Evolutionary conservation across 1,140 invertebrate genomes (phyloP).

Genomic region (Hylyphantes graminicola): DNA sequence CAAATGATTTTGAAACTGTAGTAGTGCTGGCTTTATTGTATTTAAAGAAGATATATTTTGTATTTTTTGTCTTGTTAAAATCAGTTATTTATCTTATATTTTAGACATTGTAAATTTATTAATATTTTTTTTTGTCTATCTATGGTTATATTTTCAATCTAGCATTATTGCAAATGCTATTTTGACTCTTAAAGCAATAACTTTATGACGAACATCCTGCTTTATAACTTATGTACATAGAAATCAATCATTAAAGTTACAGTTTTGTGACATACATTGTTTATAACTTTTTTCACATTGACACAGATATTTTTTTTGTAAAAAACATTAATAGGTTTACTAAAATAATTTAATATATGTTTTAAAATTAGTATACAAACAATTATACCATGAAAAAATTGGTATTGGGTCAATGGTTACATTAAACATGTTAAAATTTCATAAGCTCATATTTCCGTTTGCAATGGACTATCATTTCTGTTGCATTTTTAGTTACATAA

Average conservation of each 20-base stretch:
- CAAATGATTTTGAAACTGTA: constrained; percentile 2
- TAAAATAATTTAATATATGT: too few relatives aligned
- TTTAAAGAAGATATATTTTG: constrained; percentile 27
- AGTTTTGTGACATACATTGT: constrained; percentile 1
- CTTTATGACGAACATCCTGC: neutral
- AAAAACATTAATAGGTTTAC: too few relatives aligned
- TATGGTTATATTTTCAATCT: constrained; percentile 21
- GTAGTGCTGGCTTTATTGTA: neutral
- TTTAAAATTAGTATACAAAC: too few relatives aligned
- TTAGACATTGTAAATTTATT: constrained; percentile 13
- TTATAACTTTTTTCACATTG: neutral
- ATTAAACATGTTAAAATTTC: too few relatives aligned
- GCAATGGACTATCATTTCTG: too few relatives aligned
- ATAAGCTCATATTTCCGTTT: too few relatives aligned
- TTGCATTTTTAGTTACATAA: too few relatives aligned
- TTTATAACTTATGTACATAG: constrained; percentile 19
- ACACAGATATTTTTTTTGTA: too few relatives aligned
- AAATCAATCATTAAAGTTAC: constrained; percentile 15
- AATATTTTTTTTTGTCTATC: constrained; percentile 20
- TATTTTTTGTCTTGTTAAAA: constrained; percentile 16
- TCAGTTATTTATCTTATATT: constrained; percentile 19
- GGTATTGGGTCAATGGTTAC: too few relatives aligned
- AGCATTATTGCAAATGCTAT: constrained; percentile 37
- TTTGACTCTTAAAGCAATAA: constrained; percentile 36
- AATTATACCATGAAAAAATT: too few relatives aligned